Base-by-base conservation (phyloP, 2,113 vertebrate species). In the Megaleporinus macrocephalus region DNA sequence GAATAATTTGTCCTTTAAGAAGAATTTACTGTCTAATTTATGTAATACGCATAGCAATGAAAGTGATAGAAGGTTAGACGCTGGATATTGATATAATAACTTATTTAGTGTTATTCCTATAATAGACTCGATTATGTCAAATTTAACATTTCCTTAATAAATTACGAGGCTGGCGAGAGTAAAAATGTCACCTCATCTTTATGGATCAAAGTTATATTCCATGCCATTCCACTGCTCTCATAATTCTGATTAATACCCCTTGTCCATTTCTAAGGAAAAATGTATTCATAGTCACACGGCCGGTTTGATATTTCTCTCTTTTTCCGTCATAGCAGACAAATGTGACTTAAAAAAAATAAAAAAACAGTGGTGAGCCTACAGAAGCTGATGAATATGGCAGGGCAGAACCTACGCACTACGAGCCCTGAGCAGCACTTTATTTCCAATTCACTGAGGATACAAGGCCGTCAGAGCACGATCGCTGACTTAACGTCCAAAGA, bases 161-260 rank as follows among this genome's bases (percentile, higher is more conserved):
- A 86, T 88, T 70, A 86, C 66, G 49, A 74, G 80, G 63, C 15
- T 24, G 26, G 27, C 14, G 36, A 51, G 79, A 77, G 79, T 88
- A 78, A 82, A 88, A 84, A 88, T 84, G 87, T 86, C 87, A 84
- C 72, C 76, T 84, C 55, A 55, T 84, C 84, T 86, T 84, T 84
- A 86, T 82, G 84, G 82, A 86, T 82, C 80, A 83, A 83, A 82
- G 80, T 84, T 86, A 78, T 82, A 79, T 78, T 82, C 86, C 15
- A 73, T 69, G 83, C 57, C 80, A 75, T 85, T 79, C 69, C 59
- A 63, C 68, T 51, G 83, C 30, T 65, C 66, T 77, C 82, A 83
- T 88, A 84, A 84, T 83, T 84, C 87, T 86, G 84, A 86, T 88
- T 86, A 88, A 86, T 78, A 80, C 82, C 70, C 73, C 33, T 29